Evolutionary conservation across 2,113 vertebrate genomes (phyloP), one percentile per base, ranked within the genome.

Genomic region (Cyphomyrus plagiostoma): DNA sequence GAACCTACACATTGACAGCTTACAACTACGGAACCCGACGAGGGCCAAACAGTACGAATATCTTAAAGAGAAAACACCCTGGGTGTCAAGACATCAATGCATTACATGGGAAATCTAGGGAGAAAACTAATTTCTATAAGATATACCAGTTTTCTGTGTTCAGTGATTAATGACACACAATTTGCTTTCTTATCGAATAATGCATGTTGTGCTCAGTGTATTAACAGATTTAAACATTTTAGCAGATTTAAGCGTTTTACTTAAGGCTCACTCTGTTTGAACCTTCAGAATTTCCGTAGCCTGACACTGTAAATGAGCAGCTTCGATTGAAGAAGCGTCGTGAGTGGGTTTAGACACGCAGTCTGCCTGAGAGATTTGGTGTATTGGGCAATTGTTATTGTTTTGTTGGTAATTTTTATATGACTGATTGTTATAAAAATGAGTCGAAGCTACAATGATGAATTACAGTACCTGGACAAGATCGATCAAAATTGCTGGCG

Each of bases 361-460:
- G 82, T 48, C 7, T 23, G 10, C 3, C 9, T 84, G 10, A 21
- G 39, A n/a, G 82, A 42, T 8, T 84, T 48, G 82, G 82, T 23
- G 45, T 48, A 26, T 48, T 84, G 45, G 8, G 39, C 3, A 4
- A n/a, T 88, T 62, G 46, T 23, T 35, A 21, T 53, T 50, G 23
- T 35, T 74, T 77, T 35, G 42, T 2, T 1, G 13, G 26, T 74
- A 74, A 46, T 42, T 48, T 86, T 62, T 86, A n/a, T 19, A 87
- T 87, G 13, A 53, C 9, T 48, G n/a, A 11, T 23, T 30, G 26
- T 13, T 87, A 70, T 3, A n/a, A 70, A 62, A 90, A 99, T 99
- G 98, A 98, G 97, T 92, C 97, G 98, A 30, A 96, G 46, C 86
- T 99, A 99, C 85, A 99, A 99, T n/a, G 98, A 99, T 90, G 98